Evolutionary conservation across 2,113 vertebrate species (phyloP).

Genomic region (Carlito syrichta): DNA sequence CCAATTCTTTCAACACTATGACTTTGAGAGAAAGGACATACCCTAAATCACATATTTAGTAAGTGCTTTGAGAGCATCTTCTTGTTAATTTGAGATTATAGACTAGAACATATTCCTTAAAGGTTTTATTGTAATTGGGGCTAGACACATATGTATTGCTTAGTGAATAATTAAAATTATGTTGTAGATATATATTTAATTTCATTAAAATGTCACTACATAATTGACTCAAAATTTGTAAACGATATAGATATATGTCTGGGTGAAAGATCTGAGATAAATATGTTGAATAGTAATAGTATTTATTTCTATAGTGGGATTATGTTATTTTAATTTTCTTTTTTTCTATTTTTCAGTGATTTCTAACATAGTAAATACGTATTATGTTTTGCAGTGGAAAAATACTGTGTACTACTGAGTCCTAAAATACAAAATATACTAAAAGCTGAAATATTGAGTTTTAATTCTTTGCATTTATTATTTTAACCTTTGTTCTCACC

Average conservation of each 20-base stretch:
- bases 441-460: background rate
- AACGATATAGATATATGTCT: background rate
- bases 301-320: background rate
- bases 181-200: background rate
- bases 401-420: background rate
- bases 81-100: constrained; percentile 12
- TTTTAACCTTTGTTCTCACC: background rate
- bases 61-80: background rate
- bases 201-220: background rate
- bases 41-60: background rate
- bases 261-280: background rate
- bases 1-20: background rate
- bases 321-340: background rate
- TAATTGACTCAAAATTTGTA: no score
- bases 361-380: background rate
- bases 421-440: background rate
- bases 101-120: background rate
- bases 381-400: background rate
- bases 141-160: background rate
- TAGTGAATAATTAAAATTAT: background rate
- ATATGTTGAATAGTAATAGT: background rate
- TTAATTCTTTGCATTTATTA: background rate
- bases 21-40: background rate
- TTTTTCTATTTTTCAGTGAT: background rate
- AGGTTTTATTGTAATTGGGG: background rate